A percentile compares a stretch with the other conserved stretches of the same genome.
phyloP scores from a whole-genome alignment of 2,797 vertebrate species.

The Cheracebus regulus region DNA sequence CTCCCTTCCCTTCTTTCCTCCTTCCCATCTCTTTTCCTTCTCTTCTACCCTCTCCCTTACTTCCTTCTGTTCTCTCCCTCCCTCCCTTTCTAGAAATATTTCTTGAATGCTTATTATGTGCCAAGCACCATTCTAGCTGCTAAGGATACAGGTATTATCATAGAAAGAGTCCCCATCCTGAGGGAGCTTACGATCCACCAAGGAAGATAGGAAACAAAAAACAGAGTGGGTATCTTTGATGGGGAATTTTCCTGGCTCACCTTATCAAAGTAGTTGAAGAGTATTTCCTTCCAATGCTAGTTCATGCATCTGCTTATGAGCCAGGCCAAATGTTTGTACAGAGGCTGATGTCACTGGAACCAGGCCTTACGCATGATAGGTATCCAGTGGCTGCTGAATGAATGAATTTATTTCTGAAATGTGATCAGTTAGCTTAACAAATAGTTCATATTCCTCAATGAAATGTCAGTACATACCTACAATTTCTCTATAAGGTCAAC shows the following conservation, averaged over 20 bases:
- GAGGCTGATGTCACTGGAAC: background rate
- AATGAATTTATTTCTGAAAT: conserved; percentile 6
- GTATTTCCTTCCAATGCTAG: background rate
- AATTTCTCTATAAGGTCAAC: background rate
- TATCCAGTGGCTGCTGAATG: background rate
- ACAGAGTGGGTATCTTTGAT: background rate
- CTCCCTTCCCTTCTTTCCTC: background rate
- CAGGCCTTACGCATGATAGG: background rate
- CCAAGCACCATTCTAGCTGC: background rate
- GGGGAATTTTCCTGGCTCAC: background rate
- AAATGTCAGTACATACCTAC: background rate
- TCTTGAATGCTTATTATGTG: background rate
- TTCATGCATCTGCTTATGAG: background rate
- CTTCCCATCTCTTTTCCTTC: background rate
- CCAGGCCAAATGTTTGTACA: background rate
- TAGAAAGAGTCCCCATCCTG: background rate
- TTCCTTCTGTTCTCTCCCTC: background rate
- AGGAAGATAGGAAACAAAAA: background rate
- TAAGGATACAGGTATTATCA: background rate
- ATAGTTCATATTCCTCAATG: background rate
- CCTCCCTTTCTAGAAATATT: background rate
- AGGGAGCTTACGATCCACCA: background rate
- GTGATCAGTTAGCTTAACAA: background rate
- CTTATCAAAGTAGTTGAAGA: background rate
- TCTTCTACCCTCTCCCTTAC: background rate